Conservation (phyloP, 2,888 invertebrate genomes). For the Atethmia centrago region DNA sequence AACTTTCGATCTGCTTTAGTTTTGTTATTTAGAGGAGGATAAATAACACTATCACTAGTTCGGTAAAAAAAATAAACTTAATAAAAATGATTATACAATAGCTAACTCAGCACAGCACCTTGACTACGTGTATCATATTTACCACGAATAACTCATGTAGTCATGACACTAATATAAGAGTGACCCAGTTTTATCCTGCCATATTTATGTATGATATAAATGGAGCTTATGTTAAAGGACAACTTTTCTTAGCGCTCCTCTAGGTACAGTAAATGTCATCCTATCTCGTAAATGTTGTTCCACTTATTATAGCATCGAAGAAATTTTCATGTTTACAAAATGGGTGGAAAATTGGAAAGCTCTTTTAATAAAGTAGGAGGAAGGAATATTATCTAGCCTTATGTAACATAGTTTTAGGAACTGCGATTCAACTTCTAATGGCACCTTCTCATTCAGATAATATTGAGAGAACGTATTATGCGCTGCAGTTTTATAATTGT, state of each 20-base stretch:
- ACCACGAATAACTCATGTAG: slow-evolving; percentile 45
- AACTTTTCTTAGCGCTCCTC: slow-evolving; percentile 45
- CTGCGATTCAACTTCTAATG: background rate
- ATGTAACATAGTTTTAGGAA: background rate
- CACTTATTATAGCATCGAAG: slow-evolving; percentile 29
- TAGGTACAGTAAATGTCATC: slow-evolving; percentile 55
- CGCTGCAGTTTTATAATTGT: slow-evolving; percentile 12
- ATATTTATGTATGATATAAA: slow-evolving; percentile 36
- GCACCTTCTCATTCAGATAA: background rate
- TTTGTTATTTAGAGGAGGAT: background rate
- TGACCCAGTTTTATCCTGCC: slow-evolving; percentile 43
- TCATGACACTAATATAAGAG: slow-evolving; percentile 52
- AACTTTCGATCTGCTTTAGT: background rate
- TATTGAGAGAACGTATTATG: background rate
- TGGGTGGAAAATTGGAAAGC: slow-evolving; percentile 4
- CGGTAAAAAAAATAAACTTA: slow-evolving; percentile 10
- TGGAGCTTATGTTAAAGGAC: slow-evolving; percentile 41
- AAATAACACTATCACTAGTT: background rate
- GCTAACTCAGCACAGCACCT: slow-evolving; percentile 19
- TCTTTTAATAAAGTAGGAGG: slow-evolving; percentile 3
- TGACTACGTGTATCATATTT: slow-evolving; percentile 34
- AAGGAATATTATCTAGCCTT: background rate
- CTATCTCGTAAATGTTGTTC: slow-evolving; percentile 45
- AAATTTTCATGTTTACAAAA: slow-evolving; percentile 25
- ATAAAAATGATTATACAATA: background rate